A percentile compares a stretch with the other conserved stretches of the same genome.
phyloP scores from a whole-genome alignment of 2,888 invertebrate genomes.

The Ligdia adustata region DNA sequence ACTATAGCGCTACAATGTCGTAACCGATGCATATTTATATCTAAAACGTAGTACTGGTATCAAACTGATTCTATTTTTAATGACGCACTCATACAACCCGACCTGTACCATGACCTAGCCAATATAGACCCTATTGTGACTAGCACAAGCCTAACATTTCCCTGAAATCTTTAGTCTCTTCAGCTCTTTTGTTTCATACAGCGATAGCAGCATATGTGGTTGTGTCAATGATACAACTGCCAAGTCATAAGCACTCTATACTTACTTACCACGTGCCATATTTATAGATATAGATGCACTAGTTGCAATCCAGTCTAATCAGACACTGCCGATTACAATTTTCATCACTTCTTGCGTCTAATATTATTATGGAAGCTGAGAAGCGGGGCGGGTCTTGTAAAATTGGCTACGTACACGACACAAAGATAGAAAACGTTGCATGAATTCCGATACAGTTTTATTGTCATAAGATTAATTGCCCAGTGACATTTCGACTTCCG shows the following conservation, averaged over 20 bases:
- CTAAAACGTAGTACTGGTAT: conserved; percentile 49
- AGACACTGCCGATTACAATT: conserved; percentile 41
- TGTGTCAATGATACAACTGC: conserved; percentile 58
- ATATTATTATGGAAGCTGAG: conserved; percentile 7
- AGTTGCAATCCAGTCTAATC: conserved; percentile 42
- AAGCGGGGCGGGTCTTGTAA: conserved; percentile 32
- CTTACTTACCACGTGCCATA: conserved; percentile 64
- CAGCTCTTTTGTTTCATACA: conserved; percentile 33
- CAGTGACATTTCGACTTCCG: conserved; percentile 43
- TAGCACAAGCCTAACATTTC: conserved; percentile 30
- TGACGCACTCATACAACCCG: conserved; percentile 41
- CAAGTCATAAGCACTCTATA: conserved; percentile 54
- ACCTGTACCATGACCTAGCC: conserved; percentile 22
- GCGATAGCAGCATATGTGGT: conserved; percentile 35
- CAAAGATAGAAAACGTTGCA: conserved; percentile 43
- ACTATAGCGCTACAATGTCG: conserved; percentile 63
- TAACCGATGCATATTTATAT: conserved; percentile 64
- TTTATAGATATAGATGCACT: conserved; percentile 42
- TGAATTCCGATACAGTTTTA: conserved; percentile 37
- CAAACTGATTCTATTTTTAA: conserved; percentile 64
- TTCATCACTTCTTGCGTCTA: conserved; percentile 13
- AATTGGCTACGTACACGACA: conserved; percentile 34
- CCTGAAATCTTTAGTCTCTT: conserved; percentile 24
- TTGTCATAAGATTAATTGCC: conserved; percentile 44
- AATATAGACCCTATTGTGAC: conserved; percentile 27